phyloP scores from a whole-genome alignment of 2,113 vertebrate species.

The Gobiocypris rarus region DNA sequence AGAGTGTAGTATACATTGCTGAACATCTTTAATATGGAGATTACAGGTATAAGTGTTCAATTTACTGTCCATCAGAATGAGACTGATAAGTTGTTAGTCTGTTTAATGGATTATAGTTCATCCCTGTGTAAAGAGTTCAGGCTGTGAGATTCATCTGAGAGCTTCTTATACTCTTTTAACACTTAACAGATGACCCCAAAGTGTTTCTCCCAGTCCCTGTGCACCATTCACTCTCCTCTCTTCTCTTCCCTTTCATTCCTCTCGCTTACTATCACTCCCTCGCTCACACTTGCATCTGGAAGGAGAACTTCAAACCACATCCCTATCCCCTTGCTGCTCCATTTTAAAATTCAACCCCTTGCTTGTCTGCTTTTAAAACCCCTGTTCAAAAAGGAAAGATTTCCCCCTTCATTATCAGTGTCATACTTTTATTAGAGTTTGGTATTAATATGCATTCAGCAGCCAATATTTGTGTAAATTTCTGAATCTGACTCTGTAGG shows the following conservation, averaged over 20 bases:
- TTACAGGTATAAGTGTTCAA: neutral
- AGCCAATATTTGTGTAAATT: constrained; percentile 48
- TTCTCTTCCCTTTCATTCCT: constrained; percentile 44
- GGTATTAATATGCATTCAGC: constrained; percentile 55
- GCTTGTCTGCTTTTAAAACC: constrained; percentile 58
- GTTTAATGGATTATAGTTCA: neutral
- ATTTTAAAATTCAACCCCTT: constrained; percentile 54
- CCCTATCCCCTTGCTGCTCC: constrained; percentile 56
- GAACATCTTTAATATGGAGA: neutral
- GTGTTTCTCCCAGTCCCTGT: constrained; percentile 10
- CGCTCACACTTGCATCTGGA: constrained; percentile 67
- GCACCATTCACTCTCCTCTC: constrained; percentile 40
- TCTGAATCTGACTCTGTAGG: constrained; percentile 50
- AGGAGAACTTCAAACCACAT: constrained; percentile 68
- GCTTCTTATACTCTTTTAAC: neutral
- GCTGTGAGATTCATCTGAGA: neutral
- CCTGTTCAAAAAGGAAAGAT: constrained; percentile 63
- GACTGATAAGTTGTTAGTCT: neutral
- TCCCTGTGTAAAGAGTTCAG: neutral
- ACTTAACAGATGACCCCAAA: constrained; percentile 25
- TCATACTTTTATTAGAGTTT: constrained; percentile 52
- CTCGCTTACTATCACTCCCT: constrained; percentile 49
- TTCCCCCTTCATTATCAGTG: constrained; percentile 50
- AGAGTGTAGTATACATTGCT: neutral
- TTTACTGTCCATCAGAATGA: neutral